These are phyloP conservation scores for Amblyopsis hoosieri DNA, from an alignment of 2,797 vertebrate species.

Conservation along the genomic window DNA sequence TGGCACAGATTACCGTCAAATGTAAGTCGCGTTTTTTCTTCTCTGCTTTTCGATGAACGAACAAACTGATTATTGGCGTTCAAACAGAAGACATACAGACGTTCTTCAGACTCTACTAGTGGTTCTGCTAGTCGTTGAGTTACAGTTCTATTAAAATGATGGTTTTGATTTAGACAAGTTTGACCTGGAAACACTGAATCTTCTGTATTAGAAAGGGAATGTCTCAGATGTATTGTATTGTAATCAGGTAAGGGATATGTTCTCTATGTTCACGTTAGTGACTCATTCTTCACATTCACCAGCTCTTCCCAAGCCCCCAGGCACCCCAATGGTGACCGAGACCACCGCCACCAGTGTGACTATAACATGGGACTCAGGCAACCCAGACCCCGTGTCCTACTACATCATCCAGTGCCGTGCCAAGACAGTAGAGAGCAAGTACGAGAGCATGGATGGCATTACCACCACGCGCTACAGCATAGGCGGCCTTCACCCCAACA, in stretches of 20 bases:
- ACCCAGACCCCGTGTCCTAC: constrained; percentile 94
- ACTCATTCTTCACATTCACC: constrained; percentile 19
- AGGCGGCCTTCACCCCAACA: constrained; percentile 96
- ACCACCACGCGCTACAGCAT: constrained; percentile 98
- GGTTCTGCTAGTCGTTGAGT: no score
- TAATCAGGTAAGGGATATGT: background rate
- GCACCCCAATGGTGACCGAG: constrained; percentile 93
- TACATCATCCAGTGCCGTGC: constrained; percentile 97
- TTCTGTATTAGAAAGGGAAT: background rate
- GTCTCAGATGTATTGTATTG: background rate
- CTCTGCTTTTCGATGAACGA: no score
- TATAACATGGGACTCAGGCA: constrained; percentile 98
- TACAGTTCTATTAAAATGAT: no score
- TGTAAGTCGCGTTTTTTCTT: constrained; percentile 79
- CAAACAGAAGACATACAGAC: no score
- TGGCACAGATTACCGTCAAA: constrained; percentile 98
- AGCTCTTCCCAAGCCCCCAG: constrained; percentile 97
- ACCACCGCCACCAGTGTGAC: constrained; percentile 98
- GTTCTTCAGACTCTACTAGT: no score
- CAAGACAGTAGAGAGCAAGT: constrained; percentile 94
- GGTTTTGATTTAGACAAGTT: no score
- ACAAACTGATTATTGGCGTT: no score
- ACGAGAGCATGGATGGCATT: constrained; percentile 94
- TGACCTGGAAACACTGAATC: background rate
- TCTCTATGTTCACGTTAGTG: background rate